These are phyloP conservation scores for Isichthys henryi DNA, from an alignment of 2,113 vertebrate genomes.

Conservation along the genomic window DNA sequence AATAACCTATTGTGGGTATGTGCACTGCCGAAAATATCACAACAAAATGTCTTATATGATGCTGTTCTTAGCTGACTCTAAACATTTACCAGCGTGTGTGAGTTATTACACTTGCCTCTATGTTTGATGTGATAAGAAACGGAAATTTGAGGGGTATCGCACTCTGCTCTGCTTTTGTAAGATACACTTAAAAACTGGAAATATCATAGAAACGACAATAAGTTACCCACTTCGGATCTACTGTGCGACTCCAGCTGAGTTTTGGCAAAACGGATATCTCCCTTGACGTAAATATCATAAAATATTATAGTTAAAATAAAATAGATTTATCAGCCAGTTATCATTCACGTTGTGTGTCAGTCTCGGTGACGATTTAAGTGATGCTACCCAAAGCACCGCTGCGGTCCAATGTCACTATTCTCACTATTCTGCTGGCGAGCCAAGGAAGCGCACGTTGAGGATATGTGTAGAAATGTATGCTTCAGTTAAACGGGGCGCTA, in stretches of 20 bases:
- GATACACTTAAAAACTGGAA: background rate
- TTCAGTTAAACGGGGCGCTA: background rate
- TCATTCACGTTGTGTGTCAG: background rate
- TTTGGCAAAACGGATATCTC: background rate
- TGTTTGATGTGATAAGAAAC: background rate
- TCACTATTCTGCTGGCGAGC: background rate
- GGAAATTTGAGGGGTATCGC: background rate
- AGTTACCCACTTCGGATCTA: background rate
- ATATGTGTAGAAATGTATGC: background rate
- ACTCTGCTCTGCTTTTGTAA: background rate
- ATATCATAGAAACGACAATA: background rate
- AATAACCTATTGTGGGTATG: background rate
- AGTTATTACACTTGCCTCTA: background rate
- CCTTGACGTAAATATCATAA: background rate
- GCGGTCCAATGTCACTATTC: background rate
- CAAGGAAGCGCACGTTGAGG: background rate
- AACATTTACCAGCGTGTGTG: background rate
- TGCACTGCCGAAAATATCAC: background rate
- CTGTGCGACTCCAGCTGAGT: background rate
- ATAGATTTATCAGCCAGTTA: background rate
- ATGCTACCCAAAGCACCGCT: background rate
- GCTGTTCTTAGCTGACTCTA: background rate
- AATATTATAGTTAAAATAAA: background rate
- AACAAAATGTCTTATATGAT: background rate
- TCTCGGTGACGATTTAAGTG: background rate